Percentiles rank a stretch among this genome's conserved stretches.
Evolutionary conservation across 2,888 invertebrate genomes (phyloP).

Genomic region (Drosophila glabriapex): DNA sequence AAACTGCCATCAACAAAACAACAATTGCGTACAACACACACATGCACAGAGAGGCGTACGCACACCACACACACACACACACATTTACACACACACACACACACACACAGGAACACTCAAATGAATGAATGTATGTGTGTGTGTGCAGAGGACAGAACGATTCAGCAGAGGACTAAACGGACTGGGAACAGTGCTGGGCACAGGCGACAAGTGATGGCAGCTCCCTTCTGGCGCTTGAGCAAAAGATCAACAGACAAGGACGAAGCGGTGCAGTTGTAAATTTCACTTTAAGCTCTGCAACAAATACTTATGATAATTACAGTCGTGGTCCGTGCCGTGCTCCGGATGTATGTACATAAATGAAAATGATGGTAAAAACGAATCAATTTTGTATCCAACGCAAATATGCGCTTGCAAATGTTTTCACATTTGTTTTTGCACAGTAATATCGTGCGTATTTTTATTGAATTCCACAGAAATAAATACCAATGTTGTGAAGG

Average conservation of each 20-base stretch:
- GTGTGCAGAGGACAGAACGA: conserved; percentile 27
- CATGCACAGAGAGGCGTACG: conserved; percentile 9
- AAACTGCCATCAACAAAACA: conserved; percentile 54
- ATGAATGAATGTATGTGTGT: background rate
- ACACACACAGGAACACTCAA: background rate
- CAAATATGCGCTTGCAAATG: background rate
- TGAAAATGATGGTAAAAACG: background rate
- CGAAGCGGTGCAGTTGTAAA: conserved; percentile 30
- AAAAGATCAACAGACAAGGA: conserved; percentile 25
- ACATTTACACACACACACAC: conserved; percentile 32
- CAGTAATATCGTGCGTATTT: background rate
- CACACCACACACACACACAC: conserved; percentile 15
- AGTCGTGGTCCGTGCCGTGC: conserved; percentile 9
- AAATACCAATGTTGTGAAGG: background rate
- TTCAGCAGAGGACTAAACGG: conserved; percentile 13
- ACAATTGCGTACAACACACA: conserved; percentile 49
- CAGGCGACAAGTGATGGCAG: conserved; percentile 63
- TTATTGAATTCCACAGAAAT: background rate
- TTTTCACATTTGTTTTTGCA: background rate
- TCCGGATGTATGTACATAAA: background rate
- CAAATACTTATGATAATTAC: conserved; percentile 34
- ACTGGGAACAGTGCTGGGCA: conserved; percentile 25
- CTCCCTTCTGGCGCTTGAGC: conserved; percentile 38
- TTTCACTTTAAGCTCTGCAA: conserved; percentile 51
- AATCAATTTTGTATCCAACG: conserved; percentile 2